Evolutionary conservation across 1,140 invertebrate genomes (phyloP), one percentile per base, ranked within the genome.

Genomic region (Asbolus verrucosus): DNA sequence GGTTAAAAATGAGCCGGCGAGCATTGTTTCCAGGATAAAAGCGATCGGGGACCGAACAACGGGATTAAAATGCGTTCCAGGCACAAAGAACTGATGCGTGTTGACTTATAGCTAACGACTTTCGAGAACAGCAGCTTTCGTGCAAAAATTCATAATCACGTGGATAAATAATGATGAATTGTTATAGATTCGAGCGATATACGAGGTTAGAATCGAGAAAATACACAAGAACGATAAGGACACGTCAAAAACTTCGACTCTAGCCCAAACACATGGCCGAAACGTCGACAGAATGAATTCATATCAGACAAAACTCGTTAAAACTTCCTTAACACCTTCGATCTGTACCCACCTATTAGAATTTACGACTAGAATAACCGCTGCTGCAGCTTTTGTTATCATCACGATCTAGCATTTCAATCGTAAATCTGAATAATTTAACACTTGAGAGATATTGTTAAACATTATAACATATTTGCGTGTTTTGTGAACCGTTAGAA

Each of bases 21-120:
- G 46, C 21, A 54, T 54, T 54, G 46, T 54, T 54, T 54, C 21
- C 24, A 54, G 46, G 27, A 54, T 54, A 54, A 54, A 54, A 54
- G 46, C 46, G 46, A 54, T 54, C 46, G 18, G 15, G 46, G 11
- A 54, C 46, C 46, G 27, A 54, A 54, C 46, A 54, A 54, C 46
- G 2, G 46, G 46, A 54, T 54, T 54, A 54, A 54, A 30, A 54
- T 27, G 16, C 43, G 43, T 50, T 8, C 43, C 2, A 8, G 43
- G 21, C 43, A 21, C 41, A 50, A 50, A 50, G 16, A 50, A 50
- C 43, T 50, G 43, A 50, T 50, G 46, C 46, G 46, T 54, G 46
- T 21, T 54, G 46, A 54, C 46, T 54, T 54, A 54, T 54, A 21
- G 46, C 46, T 54, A 54, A 54, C 46, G 21, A 54, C 19, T 54